A percentile compares a stretch with the other conserved stretches of the same genome.
phyloP scores from a whole-genome alignment of 2,888 invertebrate species.

The Cheilosia soror region DNA sequence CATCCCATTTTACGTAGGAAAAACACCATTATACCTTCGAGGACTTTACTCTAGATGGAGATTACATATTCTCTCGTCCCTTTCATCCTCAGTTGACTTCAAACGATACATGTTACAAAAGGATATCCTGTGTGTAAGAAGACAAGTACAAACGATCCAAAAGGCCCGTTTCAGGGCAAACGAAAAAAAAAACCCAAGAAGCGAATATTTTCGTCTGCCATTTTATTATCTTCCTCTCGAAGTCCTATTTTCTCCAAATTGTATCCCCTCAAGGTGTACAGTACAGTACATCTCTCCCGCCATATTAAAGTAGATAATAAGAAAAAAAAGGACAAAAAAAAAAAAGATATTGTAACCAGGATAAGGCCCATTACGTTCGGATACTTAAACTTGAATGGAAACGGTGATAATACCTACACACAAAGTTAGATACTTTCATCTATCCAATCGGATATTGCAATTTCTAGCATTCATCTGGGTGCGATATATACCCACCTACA shows the following conservation, averaged over 20 bases:
- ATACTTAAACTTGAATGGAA: constrained; percentile 66
- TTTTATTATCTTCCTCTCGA: constrained; percentile 45
- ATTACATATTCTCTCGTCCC: constrained; percentile 2
- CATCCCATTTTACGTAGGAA: constrained; percentile 5
- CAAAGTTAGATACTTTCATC: constrained; percentile 26
- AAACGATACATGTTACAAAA: constrained; percentile 37
- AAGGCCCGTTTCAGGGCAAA: constrained; percentile 37
- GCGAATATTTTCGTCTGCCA: constrained; percentile 34
- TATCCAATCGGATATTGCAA: constrained; percentile 12
- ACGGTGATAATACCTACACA: constrained; percentile 12
- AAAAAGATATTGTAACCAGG: constrained; percentile 20
- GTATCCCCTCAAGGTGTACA: constrained; percentile 17
- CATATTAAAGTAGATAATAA: constrained; percentile 9
- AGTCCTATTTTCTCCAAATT: constrained; percentile 55
- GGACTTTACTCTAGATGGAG: constrained; percentile 19
- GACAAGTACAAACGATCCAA: constrained; percentile 8
- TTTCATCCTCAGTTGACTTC: constrained; percentile 28
- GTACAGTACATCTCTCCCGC: not conserved
- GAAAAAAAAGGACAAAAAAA: constrained; percentile 1
- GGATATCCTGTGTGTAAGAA: constrained; percentile 31
- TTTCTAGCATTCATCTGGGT: constrained; percentile 31
- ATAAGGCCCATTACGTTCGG: constrained; percentile 61
- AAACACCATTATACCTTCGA: constrained; percentile 31
- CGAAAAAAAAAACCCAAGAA: constrained; percentile 8
- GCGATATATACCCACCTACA: not conserved